Conservation (phyloP, 2,888 invertebrate genomes). For the Nomada goodeniana region DNA sequence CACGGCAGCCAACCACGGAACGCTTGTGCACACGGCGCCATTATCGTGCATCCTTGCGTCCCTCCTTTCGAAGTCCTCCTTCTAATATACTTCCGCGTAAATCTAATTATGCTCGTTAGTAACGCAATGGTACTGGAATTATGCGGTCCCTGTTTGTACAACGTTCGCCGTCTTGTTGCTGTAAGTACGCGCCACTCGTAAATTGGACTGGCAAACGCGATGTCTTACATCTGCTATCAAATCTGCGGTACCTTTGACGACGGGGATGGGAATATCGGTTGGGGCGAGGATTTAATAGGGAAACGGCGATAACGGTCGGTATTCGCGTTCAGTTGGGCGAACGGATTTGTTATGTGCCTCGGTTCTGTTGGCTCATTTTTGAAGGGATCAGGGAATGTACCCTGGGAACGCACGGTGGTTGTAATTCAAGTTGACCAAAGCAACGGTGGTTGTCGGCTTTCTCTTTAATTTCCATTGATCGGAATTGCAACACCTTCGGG, state of each 20-base stretch:
- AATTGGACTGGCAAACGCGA: neutral
- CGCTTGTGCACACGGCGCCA: conserved; percentile 36
- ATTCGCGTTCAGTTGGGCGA: too few relatives aligned
- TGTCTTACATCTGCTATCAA: neutral
- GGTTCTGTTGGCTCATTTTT: too few relatives aligned
- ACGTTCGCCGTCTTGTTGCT: conserved; percentile 7
- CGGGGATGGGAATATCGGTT: neutral
- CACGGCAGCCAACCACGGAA: conserved; percentile 4
- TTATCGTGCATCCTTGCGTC: conserved; percentile 41
- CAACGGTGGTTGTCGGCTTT: too few relatives aligned
- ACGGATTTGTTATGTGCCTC: too few relatives aligned
- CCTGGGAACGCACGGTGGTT: too few relatives aligned
- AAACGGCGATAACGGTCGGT: too few relatives aligned
- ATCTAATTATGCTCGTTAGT: conserved; percentile 33
- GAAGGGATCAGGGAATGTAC: too few relatives aligned
- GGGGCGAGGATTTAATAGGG: too few relatives aligned
- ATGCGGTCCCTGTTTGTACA: neutral
- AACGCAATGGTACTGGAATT: conserved; percentile 1
- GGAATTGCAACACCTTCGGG: too few relatives aligned
- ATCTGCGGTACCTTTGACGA: neutral
- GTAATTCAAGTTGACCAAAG: too few relatives aligned
- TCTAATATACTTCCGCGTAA: conserved; percentile 37
- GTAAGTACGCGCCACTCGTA: neutral
- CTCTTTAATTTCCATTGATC: too few relatives aligned
- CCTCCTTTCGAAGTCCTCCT: conserved; percentile 37